Conservation (phyloP, 2,113 vertebrate species). For the Xiphias gladius region DNA sequence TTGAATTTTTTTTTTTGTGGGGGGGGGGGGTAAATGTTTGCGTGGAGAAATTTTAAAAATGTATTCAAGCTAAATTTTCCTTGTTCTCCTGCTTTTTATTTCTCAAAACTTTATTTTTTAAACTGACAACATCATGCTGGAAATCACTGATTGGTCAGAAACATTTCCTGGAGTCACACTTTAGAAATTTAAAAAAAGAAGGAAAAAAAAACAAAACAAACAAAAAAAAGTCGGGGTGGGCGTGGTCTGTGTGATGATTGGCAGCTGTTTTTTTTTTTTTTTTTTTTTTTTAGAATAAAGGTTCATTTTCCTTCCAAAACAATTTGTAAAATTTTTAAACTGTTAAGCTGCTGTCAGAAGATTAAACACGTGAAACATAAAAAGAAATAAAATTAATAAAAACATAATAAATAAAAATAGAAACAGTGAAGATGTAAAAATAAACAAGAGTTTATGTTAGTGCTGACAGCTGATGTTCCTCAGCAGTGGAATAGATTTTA, state of each 20-base stretch:
- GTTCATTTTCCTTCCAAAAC: constrained; percentile 4
- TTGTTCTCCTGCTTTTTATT: neutral
- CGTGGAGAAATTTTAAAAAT: too few relatives aligned
- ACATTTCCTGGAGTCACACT: constrained; percentile 12
- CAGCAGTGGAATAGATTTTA: neutral
- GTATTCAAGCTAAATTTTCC: neutral
- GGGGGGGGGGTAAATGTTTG: too few relatives aligned
- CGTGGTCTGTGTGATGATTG: constrained; percentile 34
- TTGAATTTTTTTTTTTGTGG: too few relatives aligned
- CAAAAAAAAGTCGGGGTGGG: neutral
- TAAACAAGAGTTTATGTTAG: constrained; percentile 9
- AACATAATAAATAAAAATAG: constrained; percentile 44
- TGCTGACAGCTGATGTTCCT: constrained; percentile 33
- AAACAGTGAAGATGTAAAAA: neutral
- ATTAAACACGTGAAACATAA: constrained; percentile 24
- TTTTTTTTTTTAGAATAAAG: constrained; percentile 16
- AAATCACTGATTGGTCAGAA: constrained; percentile 38
- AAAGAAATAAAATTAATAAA: constrained; percentile 33
- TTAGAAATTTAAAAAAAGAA: too few relatives aligned
- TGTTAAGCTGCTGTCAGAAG: neutral
- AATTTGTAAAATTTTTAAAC: neutral
- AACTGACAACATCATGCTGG: neutral
- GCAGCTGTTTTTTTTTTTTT: constrained; percentile 1
- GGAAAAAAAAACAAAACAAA: neutral
- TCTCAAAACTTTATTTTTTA: neutral